Conservation (phyloP, 2,113 vertebrate genomes). For the Hiodon alosoides region DNA sequence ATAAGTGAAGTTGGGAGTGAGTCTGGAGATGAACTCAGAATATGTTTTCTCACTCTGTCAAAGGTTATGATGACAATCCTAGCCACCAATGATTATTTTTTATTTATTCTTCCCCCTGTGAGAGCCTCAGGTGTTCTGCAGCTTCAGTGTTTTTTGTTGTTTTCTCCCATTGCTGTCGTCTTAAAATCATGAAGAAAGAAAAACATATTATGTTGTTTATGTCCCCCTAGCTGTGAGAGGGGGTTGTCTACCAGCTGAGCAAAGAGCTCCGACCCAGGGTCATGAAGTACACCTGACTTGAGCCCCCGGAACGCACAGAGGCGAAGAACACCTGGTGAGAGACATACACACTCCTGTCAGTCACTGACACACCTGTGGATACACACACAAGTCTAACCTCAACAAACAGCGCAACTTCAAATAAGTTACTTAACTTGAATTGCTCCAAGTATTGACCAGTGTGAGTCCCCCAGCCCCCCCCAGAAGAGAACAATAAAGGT, state of each 20-base stretch:
- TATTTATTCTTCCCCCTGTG: neutral
- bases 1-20: constrained; percentile 49
- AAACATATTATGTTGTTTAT: neutral
- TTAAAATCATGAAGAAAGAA: constrained; percentile 1
- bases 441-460: neutral
- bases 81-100: constrained; percentile 40
- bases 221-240: neutral
- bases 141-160: neutral
- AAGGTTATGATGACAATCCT: constrained; percentile 46
- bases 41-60: constrained; percentile 58
- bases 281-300: constrained; percentile 99
- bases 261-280: constrained; percentile 95
- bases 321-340: constrained; percentile 88
- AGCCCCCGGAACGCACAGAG: constrained; percentile 92
- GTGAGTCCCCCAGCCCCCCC: neutral
- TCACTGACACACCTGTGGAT: neutral
- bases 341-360: neutral
- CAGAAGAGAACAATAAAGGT: neutral
- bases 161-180: constrained; percentile 1
- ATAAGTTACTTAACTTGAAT: neutral
- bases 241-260: constrained; percentile 88
- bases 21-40: constrained; percentile 57
- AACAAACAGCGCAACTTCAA: neutral
- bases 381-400: neutral
- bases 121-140: neutral